Percentiles rank a stretch among this genome's conserved stretches.
Conservation (phyloP, 23 tunicate species). For the Styela plicata region DNA sequence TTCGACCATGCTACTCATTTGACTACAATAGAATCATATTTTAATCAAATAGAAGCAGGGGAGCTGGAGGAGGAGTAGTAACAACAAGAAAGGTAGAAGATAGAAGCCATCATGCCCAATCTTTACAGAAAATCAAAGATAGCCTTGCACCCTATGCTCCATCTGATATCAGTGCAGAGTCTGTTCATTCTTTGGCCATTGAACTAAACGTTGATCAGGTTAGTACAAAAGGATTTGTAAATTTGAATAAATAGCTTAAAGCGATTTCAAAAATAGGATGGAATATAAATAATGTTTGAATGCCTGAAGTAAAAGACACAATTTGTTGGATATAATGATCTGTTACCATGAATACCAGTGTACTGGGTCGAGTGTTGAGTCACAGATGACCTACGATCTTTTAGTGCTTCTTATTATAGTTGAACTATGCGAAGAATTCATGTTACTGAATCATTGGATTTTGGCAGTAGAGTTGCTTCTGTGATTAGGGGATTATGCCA, state of each 20-base stretch:
- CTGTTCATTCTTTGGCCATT: constrained; percentile 41
- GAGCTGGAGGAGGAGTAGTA: constrained; percentile 33
- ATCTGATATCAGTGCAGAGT: constrained; percentile 23
- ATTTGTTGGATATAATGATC: no score
- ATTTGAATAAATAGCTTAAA: neutral
- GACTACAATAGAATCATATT: no score
- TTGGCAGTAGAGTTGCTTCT: no score
- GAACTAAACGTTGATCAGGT: constrained; percentile 67
- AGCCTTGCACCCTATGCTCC: constrained; percentile 42
- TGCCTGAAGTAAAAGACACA: no score
- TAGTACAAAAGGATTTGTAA: neutral
- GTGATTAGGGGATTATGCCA: no score
- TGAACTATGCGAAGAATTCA: no score
- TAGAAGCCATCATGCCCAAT: constrained; percentile 26
- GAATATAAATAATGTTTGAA: neutral
- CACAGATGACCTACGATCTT: no score
- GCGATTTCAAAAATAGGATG: neutral
- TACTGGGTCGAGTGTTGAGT: no score
- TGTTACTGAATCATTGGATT: no score
- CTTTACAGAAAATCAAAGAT: constrained; percentile 53
- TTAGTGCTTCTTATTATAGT: no score
- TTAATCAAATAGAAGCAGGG: constrained; percentile 19
- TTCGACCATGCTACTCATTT: no score
- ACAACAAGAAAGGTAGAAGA: constrained; percentile 30
- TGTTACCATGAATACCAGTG: no score